These are phyloP conservation scores for Cheilinus undulatus DNA, from an alignment of 2,113 vertebrate genomes.

Conservation along the genomic window DNA sequence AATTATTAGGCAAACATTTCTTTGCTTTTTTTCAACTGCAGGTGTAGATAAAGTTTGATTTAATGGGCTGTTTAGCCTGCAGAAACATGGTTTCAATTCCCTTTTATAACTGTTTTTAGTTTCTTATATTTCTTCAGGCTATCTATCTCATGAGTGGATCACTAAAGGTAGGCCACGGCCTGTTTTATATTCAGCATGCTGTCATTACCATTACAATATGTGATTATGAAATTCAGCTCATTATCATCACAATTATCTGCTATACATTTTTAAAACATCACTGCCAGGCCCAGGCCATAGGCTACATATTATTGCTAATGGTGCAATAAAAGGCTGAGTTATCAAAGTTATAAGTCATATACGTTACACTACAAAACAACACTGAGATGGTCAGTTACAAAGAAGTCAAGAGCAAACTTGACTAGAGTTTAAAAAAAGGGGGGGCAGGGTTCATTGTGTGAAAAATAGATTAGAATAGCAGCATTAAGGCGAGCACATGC, in stretches of 20 bases:
- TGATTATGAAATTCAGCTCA: slow-evolving; percentile 79
- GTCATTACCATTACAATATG: slow-evolving; percentile 78
- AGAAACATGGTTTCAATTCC: too few relatives aligned
- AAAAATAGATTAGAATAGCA: too few relatives aligned
- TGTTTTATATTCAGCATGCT: slow-evolving; percentile 69
- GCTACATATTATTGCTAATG: slow-evolving; percentile 13
- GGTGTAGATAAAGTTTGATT: background rate
- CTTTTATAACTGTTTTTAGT: background rate
- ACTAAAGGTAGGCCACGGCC: slow-evolving; percentile 46
- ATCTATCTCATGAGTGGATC: slow-evolving; percentile 18
- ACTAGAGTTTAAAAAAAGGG: too few relatives aligned
- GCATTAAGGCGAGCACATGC: too few relatives aligned
- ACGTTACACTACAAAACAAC: background rate
- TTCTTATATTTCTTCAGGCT: slow-evolving; percentile 9
- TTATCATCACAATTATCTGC: slow-evolving; percentile 80
- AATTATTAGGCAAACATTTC: too few relatives aligned
- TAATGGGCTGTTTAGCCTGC: background rate
- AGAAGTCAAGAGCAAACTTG: too few relatives aligned
- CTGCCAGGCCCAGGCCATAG: background rate
- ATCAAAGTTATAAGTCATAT: slow-evolving; percentile 4
- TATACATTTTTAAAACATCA: slow-evolving; percentile 63
- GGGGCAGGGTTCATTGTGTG: too few relatives aligned
- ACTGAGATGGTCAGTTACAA: too few relatives aligned
- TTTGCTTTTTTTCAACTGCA: background rate
- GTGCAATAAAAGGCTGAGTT: slow-evolving; percentile 21